phyloP scores from a whole-genome alignment of 92 coral and sea anemone species.

The Phenganax subtilis region DNA sequence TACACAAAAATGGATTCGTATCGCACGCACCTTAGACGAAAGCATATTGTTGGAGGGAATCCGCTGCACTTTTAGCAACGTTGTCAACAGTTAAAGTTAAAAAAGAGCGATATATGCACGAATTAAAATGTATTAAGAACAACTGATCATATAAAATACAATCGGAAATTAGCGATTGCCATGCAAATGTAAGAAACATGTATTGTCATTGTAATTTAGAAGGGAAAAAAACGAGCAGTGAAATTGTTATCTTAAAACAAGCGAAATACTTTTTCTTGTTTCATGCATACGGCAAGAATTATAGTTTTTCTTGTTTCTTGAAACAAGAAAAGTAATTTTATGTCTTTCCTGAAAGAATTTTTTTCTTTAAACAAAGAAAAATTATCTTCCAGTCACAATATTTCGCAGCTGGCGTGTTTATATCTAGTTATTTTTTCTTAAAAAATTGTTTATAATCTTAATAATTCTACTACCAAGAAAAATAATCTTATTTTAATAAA shows the following conservation, averaged over 20 bases:
- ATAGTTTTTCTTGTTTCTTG: neutral
- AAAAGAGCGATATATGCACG: too few species aligned
- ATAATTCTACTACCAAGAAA: neutral
- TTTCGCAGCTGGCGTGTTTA: neutral
- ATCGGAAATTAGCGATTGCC: too few species aligned
- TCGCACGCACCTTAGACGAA: neutral
- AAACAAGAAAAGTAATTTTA: neutral
- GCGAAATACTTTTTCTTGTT: too few species aligned
- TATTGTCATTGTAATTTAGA: too few species aligned
- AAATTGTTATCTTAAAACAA: too few species aligned
- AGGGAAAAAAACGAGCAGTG: too few species aligned
- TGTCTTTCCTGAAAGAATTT: neutral
- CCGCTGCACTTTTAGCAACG: conserved; percentile 18
- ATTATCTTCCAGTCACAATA: neutral
- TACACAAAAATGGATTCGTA: neutral
- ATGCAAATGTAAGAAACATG: too few species aligned
- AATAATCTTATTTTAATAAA: neutral
- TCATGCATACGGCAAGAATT: too few species aligned
- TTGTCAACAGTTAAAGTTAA: too few species aligned
- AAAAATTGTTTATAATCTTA: neutral
- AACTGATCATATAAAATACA: too few species aligned
- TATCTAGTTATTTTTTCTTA: neutral
- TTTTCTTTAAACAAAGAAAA: conserved; percentile 6
- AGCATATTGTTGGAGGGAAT: conserved; percentile 16
- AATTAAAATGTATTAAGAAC: too few species aligned